Percentiles rank a stretch among this genome's conserved stretches.
These are phyloP conservation scores for Passer montanus DNA, from an alignment of 2,113 vertebrate genomes.

Conservation along the genomic window DNA sequence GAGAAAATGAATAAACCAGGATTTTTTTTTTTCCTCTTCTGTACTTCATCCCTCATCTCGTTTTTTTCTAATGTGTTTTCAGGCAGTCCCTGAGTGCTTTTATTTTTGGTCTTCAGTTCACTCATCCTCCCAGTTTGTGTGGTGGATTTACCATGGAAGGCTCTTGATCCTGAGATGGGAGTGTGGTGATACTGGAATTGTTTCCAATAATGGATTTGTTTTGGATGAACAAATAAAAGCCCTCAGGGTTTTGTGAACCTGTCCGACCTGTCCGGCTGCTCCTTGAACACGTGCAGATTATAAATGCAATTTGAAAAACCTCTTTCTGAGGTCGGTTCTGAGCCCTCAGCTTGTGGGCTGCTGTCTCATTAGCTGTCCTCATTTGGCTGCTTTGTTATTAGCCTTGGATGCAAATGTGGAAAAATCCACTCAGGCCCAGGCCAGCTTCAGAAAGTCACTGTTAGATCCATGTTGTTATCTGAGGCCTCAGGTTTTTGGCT, in stretches of 20 bases:
- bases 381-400: neutral
- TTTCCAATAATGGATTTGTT: neutral
- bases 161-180: neutral
- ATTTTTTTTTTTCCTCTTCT: neutral
- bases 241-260: neutral
- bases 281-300: accelerated
- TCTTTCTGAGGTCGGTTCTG: neutral
- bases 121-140: accelerated
- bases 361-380: neutral
- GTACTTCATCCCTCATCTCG: neutral
- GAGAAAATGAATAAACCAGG: neutral
- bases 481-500: accelerated
- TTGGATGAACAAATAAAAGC: neutral
- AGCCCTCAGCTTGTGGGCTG: neutral
- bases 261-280: neutral
- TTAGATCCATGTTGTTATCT: accelerated
- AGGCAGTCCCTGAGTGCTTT: neutral
- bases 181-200: neutral
- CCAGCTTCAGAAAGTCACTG: neutral
- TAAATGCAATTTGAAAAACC: neutral
- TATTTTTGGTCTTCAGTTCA: neutral
- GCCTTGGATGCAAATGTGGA: neutral
- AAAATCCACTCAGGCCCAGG: neutral
- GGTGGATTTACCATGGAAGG: neutral
- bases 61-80: neutral